A percentile compares a stretch with the other conserved stretches of the same genome.
These are phyloP conservation scores for Myotis lucifugus DNA, from an alignment of 2,113 vertebrate species.

Conservation along the genomic window DNA sequence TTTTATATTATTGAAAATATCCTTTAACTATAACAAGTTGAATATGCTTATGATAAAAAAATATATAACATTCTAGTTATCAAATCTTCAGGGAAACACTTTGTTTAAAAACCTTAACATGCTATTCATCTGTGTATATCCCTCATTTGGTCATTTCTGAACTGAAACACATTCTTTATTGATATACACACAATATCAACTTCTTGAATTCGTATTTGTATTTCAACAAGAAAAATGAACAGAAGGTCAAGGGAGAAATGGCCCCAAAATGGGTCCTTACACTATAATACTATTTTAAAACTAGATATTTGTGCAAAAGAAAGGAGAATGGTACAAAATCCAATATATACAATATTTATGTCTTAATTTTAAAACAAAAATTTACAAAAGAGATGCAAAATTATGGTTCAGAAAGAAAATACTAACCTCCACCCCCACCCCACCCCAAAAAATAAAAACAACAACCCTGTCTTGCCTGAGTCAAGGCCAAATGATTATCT, in stretches of 20 bases:
- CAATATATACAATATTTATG: neutral
- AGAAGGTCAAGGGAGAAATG: neutral
- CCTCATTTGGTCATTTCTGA: neutral
- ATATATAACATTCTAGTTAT: neutral
- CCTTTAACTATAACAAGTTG: neutral
- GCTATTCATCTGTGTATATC: neutral
- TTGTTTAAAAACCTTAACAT: conserved; percentile 45
- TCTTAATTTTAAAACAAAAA: neutral
- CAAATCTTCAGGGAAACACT: conserved; percentile 11
- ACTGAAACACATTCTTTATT: neutral
- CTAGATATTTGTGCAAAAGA: neutral
- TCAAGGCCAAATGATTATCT: neutral
- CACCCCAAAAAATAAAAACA: neutral
- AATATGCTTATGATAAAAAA: neutral
- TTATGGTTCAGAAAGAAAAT: neutral
- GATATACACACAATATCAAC: neutral
- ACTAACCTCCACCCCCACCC: neutral
- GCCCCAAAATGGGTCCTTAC: neutral
- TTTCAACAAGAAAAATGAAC: neutral
- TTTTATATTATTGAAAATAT: conserved; percentile 3
- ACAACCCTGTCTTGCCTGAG: neutral
- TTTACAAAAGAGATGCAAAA: neutral
- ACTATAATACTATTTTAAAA: neutral
- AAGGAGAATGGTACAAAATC: neutral
- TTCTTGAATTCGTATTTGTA: conserved; percentile 44